Conservation (phyloP, 1,140 invertebrate genomes). For the Anastatus disparis region DNA sequence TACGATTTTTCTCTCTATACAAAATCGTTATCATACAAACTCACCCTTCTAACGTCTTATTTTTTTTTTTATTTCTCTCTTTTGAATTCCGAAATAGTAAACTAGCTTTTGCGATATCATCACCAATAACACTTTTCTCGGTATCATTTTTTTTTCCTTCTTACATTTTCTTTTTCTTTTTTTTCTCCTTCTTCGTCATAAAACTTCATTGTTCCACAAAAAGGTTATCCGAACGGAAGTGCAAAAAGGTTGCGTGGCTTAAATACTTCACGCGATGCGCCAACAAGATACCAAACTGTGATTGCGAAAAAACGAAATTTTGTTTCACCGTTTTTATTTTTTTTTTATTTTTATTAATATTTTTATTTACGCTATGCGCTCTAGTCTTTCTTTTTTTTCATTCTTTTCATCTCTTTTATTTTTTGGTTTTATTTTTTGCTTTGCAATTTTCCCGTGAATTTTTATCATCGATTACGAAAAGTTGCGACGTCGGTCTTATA, state of each 20-base stretch:
- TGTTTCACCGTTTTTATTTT: not conserved
- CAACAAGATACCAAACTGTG: conserved; percentile 37
- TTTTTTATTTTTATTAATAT: too few relatives aligned
- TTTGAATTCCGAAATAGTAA: not conserved
- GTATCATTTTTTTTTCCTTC: conserved; percentile 6
- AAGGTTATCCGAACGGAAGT: conserved; percentile 34
- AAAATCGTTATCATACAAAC: too few relatives aligned
- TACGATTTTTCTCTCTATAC: conserved; percentile 9
- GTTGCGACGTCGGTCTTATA: conserved; percentile 34
- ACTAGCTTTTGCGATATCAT: not conserved
- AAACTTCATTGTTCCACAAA: conserved; percentile 27
- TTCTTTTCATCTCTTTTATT: not conserved
- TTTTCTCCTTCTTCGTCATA: conserved; percentile 13
- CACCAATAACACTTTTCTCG: conserved; percentile 39
- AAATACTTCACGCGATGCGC: conserved; percentile 20
- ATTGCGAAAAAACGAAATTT: conserved; percentile 36
- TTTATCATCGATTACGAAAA: conserved; percentile 1
- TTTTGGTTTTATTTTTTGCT: not conserved
- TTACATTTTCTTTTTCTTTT: not conserved
- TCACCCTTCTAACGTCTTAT: not conserved
- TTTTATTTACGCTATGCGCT: conserved; percentile 1
- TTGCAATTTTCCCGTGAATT: conserved; percentile 7
- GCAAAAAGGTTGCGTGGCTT: conserved; percentile 34
- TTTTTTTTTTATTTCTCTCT: conserved; percentile 10
- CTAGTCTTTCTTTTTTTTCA: not conserved